Conservation (phyloP, 2,888 invertebrate genomes). For the Belgica antarctica region DNA sequence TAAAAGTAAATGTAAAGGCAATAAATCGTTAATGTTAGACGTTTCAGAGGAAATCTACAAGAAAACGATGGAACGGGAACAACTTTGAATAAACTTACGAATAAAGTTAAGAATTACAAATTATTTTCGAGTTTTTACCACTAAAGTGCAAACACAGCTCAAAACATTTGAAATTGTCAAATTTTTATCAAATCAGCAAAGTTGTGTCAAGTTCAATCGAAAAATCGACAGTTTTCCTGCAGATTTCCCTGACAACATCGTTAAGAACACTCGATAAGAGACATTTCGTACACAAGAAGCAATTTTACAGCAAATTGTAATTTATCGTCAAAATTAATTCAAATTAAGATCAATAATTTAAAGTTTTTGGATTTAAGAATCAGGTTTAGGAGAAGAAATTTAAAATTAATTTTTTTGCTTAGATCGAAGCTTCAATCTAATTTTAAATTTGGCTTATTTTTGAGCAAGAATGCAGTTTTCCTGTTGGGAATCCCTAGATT, state of each 20-base stretch:
- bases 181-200: too few species aligned
- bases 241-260: neutral
- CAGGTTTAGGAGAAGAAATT: too few species aligned
- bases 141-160: neutral
- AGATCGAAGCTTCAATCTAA: too few species aligned
- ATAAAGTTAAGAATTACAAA: neutral
- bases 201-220: too few species aligned
- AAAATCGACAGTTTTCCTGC: too few species aligned
- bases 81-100: neutral
- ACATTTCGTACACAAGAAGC: conserved; percentile 4
- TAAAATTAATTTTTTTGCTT: too few species aligned
- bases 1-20: conserved; percentile 4
- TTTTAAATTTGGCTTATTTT: too few species aligned
- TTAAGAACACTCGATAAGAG: neutral
- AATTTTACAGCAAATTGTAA: neutral
- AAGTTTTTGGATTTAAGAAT: too few species aligned
- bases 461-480: too few species aligned
- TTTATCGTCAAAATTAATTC: neutral
- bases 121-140: neutral
- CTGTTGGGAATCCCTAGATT: too few species aligned
- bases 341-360: neutral
- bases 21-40: neutral
- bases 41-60: too few species aligned
- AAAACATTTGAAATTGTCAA: too few species aligned
- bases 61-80: neutral